Evolutionary conservation across 2,888 invertebrate species (phyloP), one percentile per base, ranked within the genome.

Genomic region (Eutolmus rufibarbis): DNA sequence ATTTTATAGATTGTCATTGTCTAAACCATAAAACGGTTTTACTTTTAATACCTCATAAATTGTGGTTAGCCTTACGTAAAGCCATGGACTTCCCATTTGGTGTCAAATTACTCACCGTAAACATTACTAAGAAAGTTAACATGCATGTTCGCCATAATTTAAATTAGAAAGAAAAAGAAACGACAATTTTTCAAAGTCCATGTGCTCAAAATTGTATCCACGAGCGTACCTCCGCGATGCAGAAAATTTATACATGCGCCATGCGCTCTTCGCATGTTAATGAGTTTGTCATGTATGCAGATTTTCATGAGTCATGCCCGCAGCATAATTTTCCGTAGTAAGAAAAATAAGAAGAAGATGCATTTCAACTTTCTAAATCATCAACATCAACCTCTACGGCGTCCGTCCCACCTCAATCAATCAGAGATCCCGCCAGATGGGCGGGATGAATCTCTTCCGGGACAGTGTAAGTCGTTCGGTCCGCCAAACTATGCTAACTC

Each of bases 371-470:
- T 66, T 66, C 28, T 66, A 66, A 66, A 66, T 66, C 19, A 66
- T 66, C 23, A 66, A 23, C 23, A 8, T 66, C 66, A 28, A 66
- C 66, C 66, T 23, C 28, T 23, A 23, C 19, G 66, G 23, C 19
- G 66, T n/a, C 40, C 57, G 34, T 76, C 37, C 76, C 76, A 76
- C 76, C 76, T 34, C 40, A 76, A 76, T 76, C 37, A 76, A 66
- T 66, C 28, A 66, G 66, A 46, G 23, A 66, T 9, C 40, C 40
- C 40, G 40, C 40, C 66, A 23, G 23, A 66, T 66, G 28, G 37
- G 37, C 40, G 28, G 78, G n/a, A 78, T 78, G 40, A 78, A 78
- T 78, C 78, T 40, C 43, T 78, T 78, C 78, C 78, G 78, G 78
- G 40, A 78, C 12, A 43, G n/a, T 43, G 43, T 43, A 12, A 34